phyloP scores from a whole-genome alignment of 2,797 vertebrate species.

The Spinus olivaceus region DNA sequence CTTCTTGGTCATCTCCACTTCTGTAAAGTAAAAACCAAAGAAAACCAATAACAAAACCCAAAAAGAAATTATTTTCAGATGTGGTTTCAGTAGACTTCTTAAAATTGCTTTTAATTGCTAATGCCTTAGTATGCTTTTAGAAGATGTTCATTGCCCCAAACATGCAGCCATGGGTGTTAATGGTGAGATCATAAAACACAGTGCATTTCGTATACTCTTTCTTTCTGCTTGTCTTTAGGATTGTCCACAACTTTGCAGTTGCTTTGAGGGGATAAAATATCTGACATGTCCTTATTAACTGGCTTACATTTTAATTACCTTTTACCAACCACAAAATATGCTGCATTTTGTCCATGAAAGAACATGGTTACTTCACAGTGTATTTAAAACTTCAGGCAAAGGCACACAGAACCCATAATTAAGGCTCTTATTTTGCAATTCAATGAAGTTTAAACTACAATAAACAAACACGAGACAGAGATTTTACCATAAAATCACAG shows the following conservation, averaged over 20 bases:
- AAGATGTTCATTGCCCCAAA: background rate
- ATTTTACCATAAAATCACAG: conserved; percentile 11
- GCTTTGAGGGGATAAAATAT: background rate
- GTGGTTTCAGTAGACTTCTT: background rate
- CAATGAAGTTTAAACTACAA: conserved; percentile 7
- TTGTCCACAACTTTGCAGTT: background rate
- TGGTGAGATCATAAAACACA: background rate
- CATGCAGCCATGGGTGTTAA: background rate
- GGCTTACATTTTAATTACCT: conserved; percentile 1
- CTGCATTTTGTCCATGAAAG: background rate
- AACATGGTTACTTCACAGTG: conserved; percentile 9
- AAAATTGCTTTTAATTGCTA: background rate
- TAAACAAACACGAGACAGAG: conserved; percentile 4
- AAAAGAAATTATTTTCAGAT: conserved; percentile 8
- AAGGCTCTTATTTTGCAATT: background rate
- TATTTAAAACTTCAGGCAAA: conserved; percentile 27
- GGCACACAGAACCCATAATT: background rate
- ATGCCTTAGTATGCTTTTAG: background rate
- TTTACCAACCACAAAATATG: background rate
- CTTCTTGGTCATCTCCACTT: conserved; percentile 90
- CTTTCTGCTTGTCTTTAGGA: background rate
- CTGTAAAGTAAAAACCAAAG: conserved; percentile 65
- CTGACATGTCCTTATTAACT: background rate
- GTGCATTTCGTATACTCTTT: background rate
- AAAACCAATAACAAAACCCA: conserved; percentile 32